Conservation (phyloP, 2,113 vertebrate genomes). For the Formicarius rufipectus region DNA sequence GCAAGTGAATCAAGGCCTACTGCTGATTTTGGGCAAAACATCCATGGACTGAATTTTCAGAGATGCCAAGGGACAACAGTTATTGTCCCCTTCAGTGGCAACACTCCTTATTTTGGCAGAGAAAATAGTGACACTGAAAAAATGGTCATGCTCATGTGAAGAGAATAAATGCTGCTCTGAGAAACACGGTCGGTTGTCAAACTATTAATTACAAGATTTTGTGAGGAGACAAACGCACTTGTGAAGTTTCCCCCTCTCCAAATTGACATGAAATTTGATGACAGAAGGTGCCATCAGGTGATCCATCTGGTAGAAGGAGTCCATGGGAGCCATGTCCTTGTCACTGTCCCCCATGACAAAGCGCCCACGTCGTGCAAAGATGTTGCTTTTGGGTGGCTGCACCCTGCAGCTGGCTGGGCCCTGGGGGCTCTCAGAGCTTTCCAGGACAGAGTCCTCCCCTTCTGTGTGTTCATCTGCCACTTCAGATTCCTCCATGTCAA, state of each 20-base stretch:
- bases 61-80: neutral
- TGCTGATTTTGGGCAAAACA: neutral
- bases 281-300: conserved; percentile 55
- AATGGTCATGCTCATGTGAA: neutral
- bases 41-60: neutral
- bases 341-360: conserved; percentile 71
- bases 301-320: conserved; percentile 84
- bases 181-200: neutral
- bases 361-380: conserved; percentile 59
- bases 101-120: neutral
- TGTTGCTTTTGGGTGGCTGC: conserved; percentile 63
- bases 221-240: conserved; percentile 40
- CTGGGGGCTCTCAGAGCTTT: conserved; percentile 70
- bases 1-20: neutral
- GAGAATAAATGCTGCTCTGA: neutral
- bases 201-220: neutral
- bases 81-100: neutral
- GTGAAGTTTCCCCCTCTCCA: conserved; percentile 75
- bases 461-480: conserved; percentile 58
- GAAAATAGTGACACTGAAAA: neutral
- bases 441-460: conserved; percentile 68
- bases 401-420: neutral
- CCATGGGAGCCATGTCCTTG: conserved; percentile 79
- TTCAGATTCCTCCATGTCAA: conserved; percentile 68
- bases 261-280: conserved; percentile 78